Percentiles rank a stretch among this genome's conserved stretches.
Conservation (phyloP, 64 coral and sea anemone species). For the Trachythela sp. region DNA sequence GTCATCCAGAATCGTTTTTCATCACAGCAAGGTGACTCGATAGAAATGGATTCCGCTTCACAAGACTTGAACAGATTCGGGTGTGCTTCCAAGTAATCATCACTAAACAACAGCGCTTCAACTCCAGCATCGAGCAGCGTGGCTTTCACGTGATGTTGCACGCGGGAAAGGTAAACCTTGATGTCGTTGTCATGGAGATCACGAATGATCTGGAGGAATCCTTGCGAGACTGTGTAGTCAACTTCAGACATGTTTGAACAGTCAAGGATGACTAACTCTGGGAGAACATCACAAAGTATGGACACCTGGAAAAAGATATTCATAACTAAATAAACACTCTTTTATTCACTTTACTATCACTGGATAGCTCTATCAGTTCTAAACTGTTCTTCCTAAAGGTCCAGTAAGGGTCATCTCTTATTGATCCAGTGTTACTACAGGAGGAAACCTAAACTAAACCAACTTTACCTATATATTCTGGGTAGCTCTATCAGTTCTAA, state of each 20-base stretch:
- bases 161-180: not conserved
- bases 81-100: not conserved
- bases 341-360: constrained; percentile 26
- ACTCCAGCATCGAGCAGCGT: not conserved
- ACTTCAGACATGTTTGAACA: constrained; percentile 62
- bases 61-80: not conserved
- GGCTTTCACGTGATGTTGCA: not conserved
- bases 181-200: not conserved
- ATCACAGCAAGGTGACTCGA: not conserved
- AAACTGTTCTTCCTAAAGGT: too few relatives aligned
- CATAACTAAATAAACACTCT: too few relatives aligned
- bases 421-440: too few relatives aligned
- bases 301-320: not conserved
- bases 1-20: not conserved
- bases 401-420: too few relatives aligned
- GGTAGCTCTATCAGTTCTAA: too few relatives aligned
- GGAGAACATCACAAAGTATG: constrained; percentile 5
- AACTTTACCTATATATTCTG: too few relatives aligned
- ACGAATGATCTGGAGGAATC: constrained; percentile 41
- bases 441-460: too few relatives aligned
- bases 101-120: not conserved
- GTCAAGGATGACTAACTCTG: constrained; percentile 64
- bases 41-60: not conserved
- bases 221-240: constrained; percentile 86
- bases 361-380: too few relatives aligned